Evolutionary conservation across 2,888 invertebrate genomes (phyloP).

Genomic region (Lepidocyrtinus sp.): DNA sequence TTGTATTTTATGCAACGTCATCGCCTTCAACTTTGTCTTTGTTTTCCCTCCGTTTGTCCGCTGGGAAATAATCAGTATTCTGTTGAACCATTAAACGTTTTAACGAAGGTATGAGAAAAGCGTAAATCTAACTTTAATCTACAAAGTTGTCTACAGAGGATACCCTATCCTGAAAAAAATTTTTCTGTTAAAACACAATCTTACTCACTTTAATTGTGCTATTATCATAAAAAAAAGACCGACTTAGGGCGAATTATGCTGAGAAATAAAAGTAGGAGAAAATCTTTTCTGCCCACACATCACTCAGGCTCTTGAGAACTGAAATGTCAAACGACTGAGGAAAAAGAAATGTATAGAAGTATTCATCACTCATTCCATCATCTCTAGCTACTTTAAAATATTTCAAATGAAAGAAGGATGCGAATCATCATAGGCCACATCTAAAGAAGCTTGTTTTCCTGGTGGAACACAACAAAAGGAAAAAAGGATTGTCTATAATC

Average conservation of each 20-base stretch:
- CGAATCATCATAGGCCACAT: background rate
- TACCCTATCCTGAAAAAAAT: too few species aligned
- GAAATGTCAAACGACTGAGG: background rate
- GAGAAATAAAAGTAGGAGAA: conserved; percentile 28
- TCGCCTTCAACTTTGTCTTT: conserved; percentile 1
- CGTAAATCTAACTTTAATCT: too few species aligned
- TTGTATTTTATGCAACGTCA: background rate
- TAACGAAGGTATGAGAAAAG: too few species aligned
- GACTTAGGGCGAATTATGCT: conserved; percentile 20
- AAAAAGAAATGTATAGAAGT: background rate
- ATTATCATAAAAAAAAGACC: too few species aligned
- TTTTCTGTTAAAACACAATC: too few species aligned
- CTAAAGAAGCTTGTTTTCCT: background rate
- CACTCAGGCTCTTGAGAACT: background rate
- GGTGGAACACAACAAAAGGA: conserved; percentile 41
- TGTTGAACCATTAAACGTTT: background rate
- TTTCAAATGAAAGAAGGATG: background rate
- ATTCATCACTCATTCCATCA: background rate
- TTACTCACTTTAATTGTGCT: too few species aligned
- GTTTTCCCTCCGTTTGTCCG: background rate
- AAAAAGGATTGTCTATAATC: conserved; percentile 53
- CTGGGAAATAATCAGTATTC: background rate
- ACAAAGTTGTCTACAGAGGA: too few species aligned
- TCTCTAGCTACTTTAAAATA: background rate
- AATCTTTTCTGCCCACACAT: conserved; percentile 39